A percentile compares a stretch with the other conserved stretches of the same genome.
phyloP scores from a whole-genome alignment of 1,140 invertebrate species.

The Lethrus apterus region DNA sequence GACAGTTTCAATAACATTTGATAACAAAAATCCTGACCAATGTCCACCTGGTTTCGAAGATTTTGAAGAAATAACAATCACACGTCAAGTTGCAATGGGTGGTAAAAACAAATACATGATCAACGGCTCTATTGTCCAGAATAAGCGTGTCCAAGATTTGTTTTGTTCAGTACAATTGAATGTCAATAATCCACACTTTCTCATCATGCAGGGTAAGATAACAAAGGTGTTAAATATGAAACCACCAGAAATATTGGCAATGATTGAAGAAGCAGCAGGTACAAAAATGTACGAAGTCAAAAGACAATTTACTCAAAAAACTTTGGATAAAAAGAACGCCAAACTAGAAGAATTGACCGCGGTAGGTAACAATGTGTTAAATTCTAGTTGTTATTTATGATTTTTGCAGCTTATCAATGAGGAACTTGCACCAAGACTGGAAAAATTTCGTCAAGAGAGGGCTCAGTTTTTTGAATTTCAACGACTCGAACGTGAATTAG shows the following conservation, averaged over 20 bases:
- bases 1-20: conserved; percentile 92
- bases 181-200: conserved; percentile 98
- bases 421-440: conserved; percentile 81
- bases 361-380: conserved; percentile 47
- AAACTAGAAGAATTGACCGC: conserved; percentile 82
- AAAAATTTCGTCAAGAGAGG: conserved; percentile 80
- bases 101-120: conserved; percentile 93
- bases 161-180: conserved; percentile 96
- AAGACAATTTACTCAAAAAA: conserved; percentile 78
- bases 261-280: conserved; percentile 99
- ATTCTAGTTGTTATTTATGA: conserved; percentile 1
- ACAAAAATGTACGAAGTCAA: conserved; percentile 96
- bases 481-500: conserved; percentile 76
- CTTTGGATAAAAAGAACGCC: conserved; percentile 90
- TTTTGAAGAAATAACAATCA: conserved; percentile 87
- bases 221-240: conserved; percentile 99
- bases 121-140: conserved; percentile 85
- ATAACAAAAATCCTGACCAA: conserved; percentile 78
- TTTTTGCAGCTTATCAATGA: conserved; percentile 68
- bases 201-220: conserved; percentile 99
- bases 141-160: conserved; percentile 86
- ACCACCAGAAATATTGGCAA: conserved; percentile 81
- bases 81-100: conserved; percentile 74
- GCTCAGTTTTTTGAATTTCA: conserved; percentile 84
- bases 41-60: conserved; percentile 91